Conservation (phyloP, 2,113 vertebrate genomes). For the Seriola dumerili region DNA sequence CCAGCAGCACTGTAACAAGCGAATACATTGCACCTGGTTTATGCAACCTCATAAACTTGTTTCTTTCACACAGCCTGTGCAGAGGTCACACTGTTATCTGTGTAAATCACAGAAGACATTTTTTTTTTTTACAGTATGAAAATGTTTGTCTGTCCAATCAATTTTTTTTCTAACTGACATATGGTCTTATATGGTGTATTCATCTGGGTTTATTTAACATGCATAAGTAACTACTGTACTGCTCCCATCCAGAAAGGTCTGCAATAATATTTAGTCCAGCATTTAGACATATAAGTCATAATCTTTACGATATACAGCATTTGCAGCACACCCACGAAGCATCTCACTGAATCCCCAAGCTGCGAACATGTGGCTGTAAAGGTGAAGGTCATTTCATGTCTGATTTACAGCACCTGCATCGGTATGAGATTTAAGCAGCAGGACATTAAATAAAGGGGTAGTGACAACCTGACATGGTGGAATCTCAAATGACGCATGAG, state of each 20-base stretch:
- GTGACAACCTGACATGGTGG: neutral
- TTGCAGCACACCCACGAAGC: slow-evolving; percentile 32
- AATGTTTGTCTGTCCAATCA: neutral
- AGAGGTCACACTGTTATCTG: slow-evolving; percentile 16
- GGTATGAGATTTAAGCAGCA: slow-evolving; percentile 14
- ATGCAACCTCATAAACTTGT: slow-evolving; percentile 11
- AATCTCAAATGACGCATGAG: neutral
- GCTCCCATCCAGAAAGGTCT: slow-evolving; percentile 17
- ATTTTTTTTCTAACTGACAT: neutral
- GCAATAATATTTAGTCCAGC: slow-evolving; percentile 46
- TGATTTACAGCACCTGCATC: slow-evolving; percentile 44
- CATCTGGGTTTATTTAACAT: slow-evolving; percentile 6
- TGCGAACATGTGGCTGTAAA: slow-evolving; percentile 29
- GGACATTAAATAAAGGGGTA: slow-evolving; percentile 37
- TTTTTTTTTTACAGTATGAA: slow-evolving; percentile 10
- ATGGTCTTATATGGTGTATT: neutral
- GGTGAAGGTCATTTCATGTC: slow-evolving; percentile 44
- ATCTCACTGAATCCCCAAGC: slow-evolving; percentile 31
- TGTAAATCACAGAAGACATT: neutral
- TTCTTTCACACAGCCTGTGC: slow-evolving; percentile 13
- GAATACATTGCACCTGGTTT: slow-evolving; percentile 28
- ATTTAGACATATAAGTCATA: slow-evolving; percentile 26
- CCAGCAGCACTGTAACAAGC: neutral
- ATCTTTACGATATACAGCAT: slow-evolving; percentile 35
- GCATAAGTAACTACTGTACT: neutral